phyloP scores from a whole-genome alignment of 2,797 vertebrate species.

The Gallirallus australis region DNA sequence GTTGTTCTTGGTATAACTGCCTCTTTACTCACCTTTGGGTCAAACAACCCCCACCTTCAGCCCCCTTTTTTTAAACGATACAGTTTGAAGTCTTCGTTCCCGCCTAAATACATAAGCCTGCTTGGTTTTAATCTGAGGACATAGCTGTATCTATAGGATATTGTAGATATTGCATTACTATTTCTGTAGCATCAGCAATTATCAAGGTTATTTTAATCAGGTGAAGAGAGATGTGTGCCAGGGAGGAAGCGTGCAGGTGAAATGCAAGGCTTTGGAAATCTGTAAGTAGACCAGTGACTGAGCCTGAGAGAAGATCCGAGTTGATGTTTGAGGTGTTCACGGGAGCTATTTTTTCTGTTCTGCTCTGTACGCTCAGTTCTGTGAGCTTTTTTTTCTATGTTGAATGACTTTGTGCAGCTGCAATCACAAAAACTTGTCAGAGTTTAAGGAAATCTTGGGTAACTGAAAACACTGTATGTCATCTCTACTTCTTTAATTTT shows the following conservation, averaged over 20 bases:
- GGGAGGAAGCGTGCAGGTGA: not conserved
- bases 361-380: not conserved
- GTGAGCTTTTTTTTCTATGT: not conserved
- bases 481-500: not conserved
- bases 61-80: not conserved
- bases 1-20: not conserved
- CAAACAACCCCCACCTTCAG: not conserved
- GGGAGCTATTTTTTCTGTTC: not conserved
- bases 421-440: not conserved
- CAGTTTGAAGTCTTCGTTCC: not conserved
- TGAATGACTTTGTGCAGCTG: not conserved
- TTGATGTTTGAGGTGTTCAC: not conserved
- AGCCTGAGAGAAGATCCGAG: not conserved
- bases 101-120: not conserved
- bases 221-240: not conserved
- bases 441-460: not conserved
- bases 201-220: not conserved
- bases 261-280: not conserved
- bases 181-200: not conserved
- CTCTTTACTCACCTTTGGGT: not conserved
- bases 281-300: not conserved
- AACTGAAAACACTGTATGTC: not conserved
- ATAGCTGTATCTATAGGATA: not conserved
- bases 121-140: not conserved
- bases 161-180: not conserved